phyloP scores from a whole-genome alignment of 2,113 vertebrate genomes.

The Meleagris gallopavo region DNA sequence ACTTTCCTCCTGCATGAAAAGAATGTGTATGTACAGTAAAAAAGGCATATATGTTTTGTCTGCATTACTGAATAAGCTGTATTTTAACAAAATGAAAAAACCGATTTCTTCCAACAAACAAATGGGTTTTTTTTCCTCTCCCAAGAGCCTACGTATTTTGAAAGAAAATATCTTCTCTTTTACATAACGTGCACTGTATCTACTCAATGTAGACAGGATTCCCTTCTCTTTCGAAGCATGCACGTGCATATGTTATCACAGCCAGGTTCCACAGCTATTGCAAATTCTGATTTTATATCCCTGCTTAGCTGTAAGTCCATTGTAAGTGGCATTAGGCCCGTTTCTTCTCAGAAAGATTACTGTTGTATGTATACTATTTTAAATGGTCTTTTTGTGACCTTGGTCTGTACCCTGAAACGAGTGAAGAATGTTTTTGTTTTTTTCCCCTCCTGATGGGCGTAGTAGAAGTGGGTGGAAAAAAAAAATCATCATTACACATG shows the following conservation, averaged over 20 bases:
- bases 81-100: not conserved
- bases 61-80: rapidly evolving
- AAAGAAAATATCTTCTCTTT: not conserved
- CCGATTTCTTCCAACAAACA: not conserved
- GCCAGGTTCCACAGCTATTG: constrained; percentile 63
- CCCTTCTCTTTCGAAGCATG: constrained; percentile 42
- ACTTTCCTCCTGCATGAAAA: not conserved
- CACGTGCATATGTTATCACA: constrained; percentile 8
- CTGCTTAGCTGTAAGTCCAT: constrained; percentile 70
- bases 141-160: rapidly evolving
- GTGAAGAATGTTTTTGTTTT: constrained; percentile 46
- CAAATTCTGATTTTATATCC: constrained; percentile 73
- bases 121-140: not conserved
- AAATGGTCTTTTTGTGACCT: constrained; percentile 81
- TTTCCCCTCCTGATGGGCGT: constrained; percentile 8
- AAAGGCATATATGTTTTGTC: rapidly evolving
- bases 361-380: constrained; percentile 75
- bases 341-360: constrained; percentile 71
- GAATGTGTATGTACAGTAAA: not conserved
- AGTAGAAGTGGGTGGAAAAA: constrained; percentile 15
- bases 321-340: constrained; percentile 45
- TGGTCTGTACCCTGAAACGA: constrained; percentile 76
- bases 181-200: not conserved
- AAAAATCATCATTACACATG: constrained; percentile 80
- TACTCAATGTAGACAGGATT: constrained; percentile 29